Evolutionary conservation across 1,140 invertebrate species (phyloP), one percentile per base, ranked within the genome.

Genomic region (Monomorium pharaonis): DNA sequence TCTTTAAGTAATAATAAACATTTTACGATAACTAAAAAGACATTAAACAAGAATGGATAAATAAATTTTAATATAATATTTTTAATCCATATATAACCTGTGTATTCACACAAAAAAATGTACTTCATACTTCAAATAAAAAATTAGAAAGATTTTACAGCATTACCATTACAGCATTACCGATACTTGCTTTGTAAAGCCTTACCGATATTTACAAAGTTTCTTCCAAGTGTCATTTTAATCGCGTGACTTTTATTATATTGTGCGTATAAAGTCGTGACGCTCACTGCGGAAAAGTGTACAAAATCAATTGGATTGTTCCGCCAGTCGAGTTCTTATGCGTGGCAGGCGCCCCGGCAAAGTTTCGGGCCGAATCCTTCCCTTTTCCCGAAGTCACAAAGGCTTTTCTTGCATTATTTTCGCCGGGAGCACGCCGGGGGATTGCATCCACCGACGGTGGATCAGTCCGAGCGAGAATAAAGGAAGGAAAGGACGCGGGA

Each of bases 371-470:
- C 51, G 67, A 83, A 83, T 74, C 67, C 51, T 83, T 58, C 67
- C 67, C 56, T 74, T 83, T 83, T 83, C 51, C 37, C 33, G 37
- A 72, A 83, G 51, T 67, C 78, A 83, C 78, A 83, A 83, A 83
- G 78, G 78, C 78, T 83, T 83, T 83, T 74, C 78, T 83, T 74
- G 78, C 78, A 83, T 83, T 83, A 83, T 83, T 83, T 83, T 83
- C 14, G 67, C 51, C 51, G 65, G 76, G 65, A 51, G 76, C 76
- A 67, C 44, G 30, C 76, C 76, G 76, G 21, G 69, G 67, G 37
- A 72, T 81, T 58, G 78, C 51, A 67, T 84, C 72, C 72, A 44
- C 58, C 65, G 78, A 72, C 51, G 21, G 84, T 44, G 76, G 63
- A 67, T 80, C 51, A 80, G n/a, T 37, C 42, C 18, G 51, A 47